Evolutionary conservation across 2,113 vertebrate genomes (phyloP).

Genomic region (Megaceryle torquata): DNA sequence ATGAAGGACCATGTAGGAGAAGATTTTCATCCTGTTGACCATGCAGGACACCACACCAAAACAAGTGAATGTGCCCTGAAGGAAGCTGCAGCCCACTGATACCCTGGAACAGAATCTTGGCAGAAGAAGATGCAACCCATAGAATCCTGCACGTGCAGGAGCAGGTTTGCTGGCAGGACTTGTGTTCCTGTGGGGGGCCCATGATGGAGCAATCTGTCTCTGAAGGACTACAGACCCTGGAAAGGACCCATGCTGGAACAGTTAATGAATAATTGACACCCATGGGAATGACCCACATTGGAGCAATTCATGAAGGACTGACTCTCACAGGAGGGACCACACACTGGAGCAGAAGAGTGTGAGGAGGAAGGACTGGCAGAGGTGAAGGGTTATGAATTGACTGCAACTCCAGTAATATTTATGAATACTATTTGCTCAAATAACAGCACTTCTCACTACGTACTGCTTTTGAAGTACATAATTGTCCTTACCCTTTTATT

Average conservation of each 20-base stretch:
- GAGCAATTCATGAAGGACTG: not conserved
- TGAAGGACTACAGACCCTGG: not conserved
- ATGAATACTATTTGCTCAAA: not conserved
- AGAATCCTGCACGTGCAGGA: not conserved
- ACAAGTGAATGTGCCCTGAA: fast-evolving
- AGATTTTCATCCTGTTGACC: not conserved
- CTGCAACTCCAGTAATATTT: not conserved
- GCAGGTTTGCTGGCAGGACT: not conserved
- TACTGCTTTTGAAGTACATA: not conserved
- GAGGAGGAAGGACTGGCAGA: not conserved
- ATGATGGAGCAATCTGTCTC: not conserved
- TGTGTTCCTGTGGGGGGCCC: fast-evolving
- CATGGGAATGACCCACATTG: fast-evolving
- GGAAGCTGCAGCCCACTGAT: not conserved
- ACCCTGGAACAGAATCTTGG: not conserved
- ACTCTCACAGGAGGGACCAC: not conserved
- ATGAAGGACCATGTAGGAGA: fast-evolving
- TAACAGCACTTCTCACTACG: not conserved
- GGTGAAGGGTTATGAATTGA: not conserved
- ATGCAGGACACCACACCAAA: not conserved
- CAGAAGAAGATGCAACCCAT: not conserved
- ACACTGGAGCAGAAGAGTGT: not conserved
- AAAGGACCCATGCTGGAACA: not conserved
- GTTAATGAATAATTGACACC: not conserved
- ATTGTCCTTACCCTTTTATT: not conserved